These are phyloP conservation scores for Prionailurus bengalensis DNA, from an alignment of 2,113 vertebrate species.

Conservation along the genomic window DNA sequence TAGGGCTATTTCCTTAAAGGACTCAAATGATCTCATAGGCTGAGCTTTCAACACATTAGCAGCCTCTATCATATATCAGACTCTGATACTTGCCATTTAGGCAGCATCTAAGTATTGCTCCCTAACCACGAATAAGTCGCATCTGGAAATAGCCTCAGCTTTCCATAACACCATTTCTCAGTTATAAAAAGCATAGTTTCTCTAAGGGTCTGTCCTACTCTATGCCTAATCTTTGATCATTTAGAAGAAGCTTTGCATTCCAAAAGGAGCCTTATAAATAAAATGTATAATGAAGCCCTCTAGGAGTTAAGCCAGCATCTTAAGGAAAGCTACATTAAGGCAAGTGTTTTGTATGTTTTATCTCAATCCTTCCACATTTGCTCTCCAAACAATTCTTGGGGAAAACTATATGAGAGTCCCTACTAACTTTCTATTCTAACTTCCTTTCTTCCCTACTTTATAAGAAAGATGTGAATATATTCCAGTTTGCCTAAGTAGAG, in stretches of 20 bases:
- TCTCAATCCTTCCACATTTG: neutral
- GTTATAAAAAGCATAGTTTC: neutral
- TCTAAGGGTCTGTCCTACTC: neutral
- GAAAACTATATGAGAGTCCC: neutral
- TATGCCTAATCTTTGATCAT: constrained; percentile 13
- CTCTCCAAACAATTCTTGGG: neutral
- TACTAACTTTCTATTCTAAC: neutral
- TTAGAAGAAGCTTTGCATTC: constrained; percentile 10
- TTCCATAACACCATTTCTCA: neutral
- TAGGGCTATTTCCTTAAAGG: neutral
- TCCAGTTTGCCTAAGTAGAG: neutral
- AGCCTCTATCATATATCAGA: neutral
- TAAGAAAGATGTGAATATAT: neutral
- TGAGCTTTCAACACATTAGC: neutral
- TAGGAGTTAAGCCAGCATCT: neutral
- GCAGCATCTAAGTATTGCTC: neutral
- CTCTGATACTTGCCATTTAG: neutral
- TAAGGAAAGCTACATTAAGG: neutral
- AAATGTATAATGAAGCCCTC: neutral
- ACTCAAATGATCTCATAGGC: neutral
- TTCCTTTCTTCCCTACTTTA: neutral
- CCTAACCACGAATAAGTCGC: neutral
- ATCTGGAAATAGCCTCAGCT: neutral
- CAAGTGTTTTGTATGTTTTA: neutral
- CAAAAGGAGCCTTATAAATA: neutral